Base-by-base conservation (phyloP, 2,888 invertebrate genomes). In the Synanthedon tipuliformis region DNA sequence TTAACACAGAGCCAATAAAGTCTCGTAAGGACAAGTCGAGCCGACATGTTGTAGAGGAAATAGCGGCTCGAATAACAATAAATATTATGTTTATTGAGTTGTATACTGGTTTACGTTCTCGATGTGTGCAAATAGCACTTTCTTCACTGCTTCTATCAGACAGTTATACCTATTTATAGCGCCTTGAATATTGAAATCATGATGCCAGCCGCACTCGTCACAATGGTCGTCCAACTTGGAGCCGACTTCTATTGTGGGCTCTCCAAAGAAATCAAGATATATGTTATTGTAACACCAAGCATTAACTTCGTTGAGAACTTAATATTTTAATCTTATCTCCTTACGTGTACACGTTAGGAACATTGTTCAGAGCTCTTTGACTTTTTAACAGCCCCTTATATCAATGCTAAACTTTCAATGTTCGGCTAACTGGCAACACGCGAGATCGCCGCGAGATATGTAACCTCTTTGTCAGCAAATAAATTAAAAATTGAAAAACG, bases 121-220 rank as follows among this genome's bases (percentile, higher is more conserved):
- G 66, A 61, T 66, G 67, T 63, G 62, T 68, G 59, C 62, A 66
- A 66, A 67, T 65, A 69, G 71, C 75, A 75, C 76, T 79, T 77
- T 75, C 75, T 69, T 68, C 67, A 59, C 57, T 51, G 69, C 67
- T 61, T 60, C 65, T 45, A 70, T 69, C 68, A 61, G 83, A 84
- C 84, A 80, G 72, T 78, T 78, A 78, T 76, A 78, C 76, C 78
- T 83, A 81, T 84, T 83, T 81, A 81, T 73, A 74, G 65, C 70
- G 64, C 62, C 65, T 71, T 71, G 71, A 66, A 69, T 70, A 71
- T 71, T 60, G 61, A 62, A 59, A 57, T 61, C 59, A 54, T 51
- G 57, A 60, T 53, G 55, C 52, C 50, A n/a, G 34, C 15, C 45
- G 52, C 51, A 41, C 4, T 49, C 51, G 16, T 50, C 48, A 56